phyloP scores from a whole-genome alignment of 2,113 vertebrate genomes.

The Hepsetus odoe region DNA sequence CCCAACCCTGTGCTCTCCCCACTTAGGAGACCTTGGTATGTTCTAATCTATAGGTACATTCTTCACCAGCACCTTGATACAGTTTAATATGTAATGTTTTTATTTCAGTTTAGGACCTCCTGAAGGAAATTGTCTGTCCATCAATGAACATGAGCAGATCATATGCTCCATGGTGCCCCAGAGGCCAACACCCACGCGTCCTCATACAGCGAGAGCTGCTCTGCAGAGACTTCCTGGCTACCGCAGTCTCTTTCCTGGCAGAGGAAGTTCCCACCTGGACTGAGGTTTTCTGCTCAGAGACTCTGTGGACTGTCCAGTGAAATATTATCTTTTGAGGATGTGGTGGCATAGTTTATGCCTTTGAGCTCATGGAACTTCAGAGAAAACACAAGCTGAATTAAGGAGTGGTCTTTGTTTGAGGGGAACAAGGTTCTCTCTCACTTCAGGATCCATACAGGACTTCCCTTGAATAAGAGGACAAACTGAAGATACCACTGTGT shows the following conservation, averaged over 20 bases:
- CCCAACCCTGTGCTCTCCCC: slow-evolving; percentile 8
- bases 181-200: slow-evolving; percentile 50
- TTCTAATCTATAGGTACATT: background rate
- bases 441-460: background rate
- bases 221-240: slow-evolving; percentile 71
- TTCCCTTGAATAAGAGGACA: background rate
- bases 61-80: background rate
- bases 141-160: slow-evolving; percentile 56
- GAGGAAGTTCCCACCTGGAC: slow-evolving; percentile 61
- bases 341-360: background rate
- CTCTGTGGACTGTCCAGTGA: background rate
- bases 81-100: background rate
- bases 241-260: slow-evolving; percentile 51
- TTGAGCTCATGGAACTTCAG: background rate
- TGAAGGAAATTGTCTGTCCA: slow-evolving; percentile 31
- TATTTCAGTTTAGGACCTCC: slow-evolving; percentile 64
- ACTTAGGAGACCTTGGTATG: slow-evolving; percentile 57
- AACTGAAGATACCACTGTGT: background rate
- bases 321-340: background rate
- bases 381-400: background rate
- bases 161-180: slow-evolving; percentile 51
- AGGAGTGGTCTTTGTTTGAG: background rate
- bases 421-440: slow-evolving; percentile 4
- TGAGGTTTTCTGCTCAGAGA: slow-evolving; percentile 43
- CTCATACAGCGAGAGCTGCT: slow-evolving; percentile 66